phyloP scores from a whole-genome alignment of 30 jellyfish, hydroid and myxozoan species.

The Phacellophora camtschatica region DNA sequence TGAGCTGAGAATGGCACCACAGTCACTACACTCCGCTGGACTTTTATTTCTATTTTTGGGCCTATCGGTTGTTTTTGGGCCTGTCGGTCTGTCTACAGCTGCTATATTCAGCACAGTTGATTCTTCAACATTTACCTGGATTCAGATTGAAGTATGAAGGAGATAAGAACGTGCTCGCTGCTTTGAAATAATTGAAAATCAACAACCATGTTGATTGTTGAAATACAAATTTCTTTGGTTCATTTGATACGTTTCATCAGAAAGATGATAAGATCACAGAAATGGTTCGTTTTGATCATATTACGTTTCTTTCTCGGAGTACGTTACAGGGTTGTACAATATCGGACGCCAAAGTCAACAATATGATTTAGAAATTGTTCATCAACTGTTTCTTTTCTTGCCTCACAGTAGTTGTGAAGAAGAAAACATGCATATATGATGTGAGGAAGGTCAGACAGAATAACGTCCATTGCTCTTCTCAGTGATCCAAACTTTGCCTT shows the following conservation, averaged over 20 bases:
- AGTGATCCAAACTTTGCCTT: too few species aligned
- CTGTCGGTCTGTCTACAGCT: not conserved
- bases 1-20: constrained; percentile 5
- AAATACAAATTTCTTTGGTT: not conserved
- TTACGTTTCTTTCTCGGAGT: not conserved
- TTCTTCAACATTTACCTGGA: not conserved
- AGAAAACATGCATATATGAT: too few species aligned
- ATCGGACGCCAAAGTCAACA: not conserved
- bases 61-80: not conserved
- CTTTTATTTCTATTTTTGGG: not conserved
- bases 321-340: not conserved
- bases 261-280: not conserved
- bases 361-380: not conserved
- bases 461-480: too few species aligned
- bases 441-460: too few species aligned
- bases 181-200: not conserved
- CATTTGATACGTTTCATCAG: not conserved
- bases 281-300: not conserved
- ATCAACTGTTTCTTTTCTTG: not conserved
- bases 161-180: not conserved
- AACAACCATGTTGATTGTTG: not conserved
- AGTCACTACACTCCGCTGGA: not conserved
- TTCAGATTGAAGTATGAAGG: not conserved
- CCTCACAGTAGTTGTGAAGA: too few species aligned
- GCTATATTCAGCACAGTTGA: not conserved